A percentile compares a stretch with the other conserved stretches of the same genome.
Evolutionary conservation across 2,888 invertebrate species (phyloP).

Genomic region (Drosophila flavopinicola): DNA sequence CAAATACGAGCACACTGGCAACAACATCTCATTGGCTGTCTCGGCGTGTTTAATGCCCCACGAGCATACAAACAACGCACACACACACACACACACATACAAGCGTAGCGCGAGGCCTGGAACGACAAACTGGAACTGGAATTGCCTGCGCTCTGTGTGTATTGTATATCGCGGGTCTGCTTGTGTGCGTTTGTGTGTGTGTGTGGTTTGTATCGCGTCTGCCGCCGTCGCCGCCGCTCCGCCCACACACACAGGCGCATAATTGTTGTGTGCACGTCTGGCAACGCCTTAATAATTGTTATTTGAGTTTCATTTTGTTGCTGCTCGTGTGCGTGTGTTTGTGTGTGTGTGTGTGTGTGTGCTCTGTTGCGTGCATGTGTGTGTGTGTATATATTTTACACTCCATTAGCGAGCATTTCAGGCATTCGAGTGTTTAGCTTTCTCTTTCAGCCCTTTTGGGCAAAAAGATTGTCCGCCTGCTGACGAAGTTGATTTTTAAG

Average conservation of each 20-base stretch:
- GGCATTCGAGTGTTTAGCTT: conserved; percentile 70
- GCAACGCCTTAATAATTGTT: conserved; percentile 83
- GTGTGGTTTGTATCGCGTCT: conserved; percentile 67
- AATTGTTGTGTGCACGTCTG: conserved; percentile 79
- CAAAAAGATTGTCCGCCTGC: conserved; percentile 27
- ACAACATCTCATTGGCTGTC: conserved; percentile 83
- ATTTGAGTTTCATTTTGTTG: conserved; percentile 81
- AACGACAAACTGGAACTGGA: conserved; percentile 74
- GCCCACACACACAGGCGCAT: conserved; percentile 65
- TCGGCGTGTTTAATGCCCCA: conserved; percentile 63
- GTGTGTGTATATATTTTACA: conserved; percentile 62
- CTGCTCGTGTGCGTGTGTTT: conserved; percentile 26
- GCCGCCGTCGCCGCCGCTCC: conserved; percentile 53
- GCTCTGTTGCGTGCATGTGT: conserved; percentile 28
- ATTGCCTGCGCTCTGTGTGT: conserved; percentile 39
- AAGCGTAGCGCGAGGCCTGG: conserved; percentile 57
- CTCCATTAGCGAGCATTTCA: conserved; percentile 68
- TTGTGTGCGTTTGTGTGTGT: conserved; percentile 48
- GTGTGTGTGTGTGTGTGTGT: conserved; percentile 27
- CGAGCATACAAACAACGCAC: conserved; percentile 51
- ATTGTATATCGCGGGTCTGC: conserved; percentile 51
- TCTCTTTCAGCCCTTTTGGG: conserved; percentile 79
- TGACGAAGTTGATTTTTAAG: conserved; percentile 48
- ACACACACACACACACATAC: conserved; percentile 36
- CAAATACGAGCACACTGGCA: conserved; percentile 67